Conservation (phyloP, 2,113 vertebrate genomes). For the Eclectus roratus region DNA sequence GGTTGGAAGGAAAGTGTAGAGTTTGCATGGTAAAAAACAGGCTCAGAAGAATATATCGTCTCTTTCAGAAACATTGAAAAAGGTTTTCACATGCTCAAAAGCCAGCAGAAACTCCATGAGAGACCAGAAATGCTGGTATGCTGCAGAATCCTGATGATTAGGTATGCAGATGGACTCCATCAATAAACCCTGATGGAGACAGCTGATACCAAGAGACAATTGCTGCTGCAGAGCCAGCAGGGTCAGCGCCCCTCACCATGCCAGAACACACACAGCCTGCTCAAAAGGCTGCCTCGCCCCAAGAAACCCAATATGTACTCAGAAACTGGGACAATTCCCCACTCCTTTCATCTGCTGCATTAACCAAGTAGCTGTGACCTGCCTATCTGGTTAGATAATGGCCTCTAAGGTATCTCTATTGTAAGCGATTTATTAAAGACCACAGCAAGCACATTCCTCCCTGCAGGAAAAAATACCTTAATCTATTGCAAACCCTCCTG, state of each 20-base stretch:
- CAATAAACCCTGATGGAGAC: slow-evolving; percentile 14
- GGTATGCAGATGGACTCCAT: slow-evolving; percentile 33
- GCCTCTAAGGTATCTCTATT: neutral
- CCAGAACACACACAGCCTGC: slow-evolving; percentile 11
- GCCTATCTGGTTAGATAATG: slow-evolving; percentile 4
- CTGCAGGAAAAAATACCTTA: slow-evolving; percentile 25
- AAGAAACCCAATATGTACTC: slow-evolving; percentile 40
- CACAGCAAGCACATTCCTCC: slow-evolving; percentile 28
- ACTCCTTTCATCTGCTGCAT: neutral
- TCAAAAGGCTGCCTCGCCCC: neutral
- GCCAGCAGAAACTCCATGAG: neutral
- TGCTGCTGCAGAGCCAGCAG: neutral
- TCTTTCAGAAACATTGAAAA: neutral
- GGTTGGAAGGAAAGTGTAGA: neutral
- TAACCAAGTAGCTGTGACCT: slow-evolving; percentile 29
- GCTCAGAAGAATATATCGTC: neutral
- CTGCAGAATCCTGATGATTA: slow-evolving; percentile 14
- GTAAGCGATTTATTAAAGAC: slow-evolving; percentile 22
- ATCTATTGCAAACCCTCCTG: slow-evolving; percentile 19
- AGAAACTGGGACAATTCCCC: neutral
- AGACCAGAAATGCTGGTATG: slow-evolving; percentile 3
- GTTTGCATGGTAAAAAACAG: neutral
- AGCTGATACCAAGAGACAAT: slow-evolving; percentile 52
- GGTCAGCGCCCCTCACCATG: neutral
- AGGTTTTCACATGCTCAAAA: slow-evolving; percentile 12